Base-by-base conservation (phyloP, 2,888 invertebrate genomes). In the Drosophila histrio region DNA sequence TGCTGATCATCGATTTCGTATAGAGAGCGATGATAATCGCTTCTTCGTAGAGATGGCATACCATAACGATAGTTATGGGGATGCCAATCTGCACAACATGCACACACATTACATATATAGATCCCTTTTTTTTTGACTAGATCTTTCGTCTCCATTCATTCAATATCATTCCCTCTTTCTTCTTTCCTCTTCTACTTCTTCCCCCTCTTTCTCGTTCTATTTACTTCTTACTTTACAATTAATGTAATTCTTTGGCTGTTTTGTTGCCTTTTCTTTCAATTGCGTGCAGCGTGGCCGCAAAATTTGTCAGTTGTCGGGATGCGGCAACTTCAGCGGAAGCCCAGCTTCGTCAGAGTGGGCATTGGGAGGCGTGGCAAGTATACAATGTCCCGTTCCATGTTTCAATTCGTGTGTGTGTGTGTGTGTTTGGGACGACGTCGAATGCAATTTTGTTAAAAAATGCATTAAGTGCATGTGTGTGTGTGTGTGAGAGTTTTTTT, bases 401-500 rank as follows among this genome's bases (percentile, higher is more conserved):
- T 15, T 19, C 8, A 41, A 43, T 50, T 15, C 28, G 24, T 36
- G 38, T 13, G 49, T 39, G 44, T 56, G 47, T 58, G 46, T 58
- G 26, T 59, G 74, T 79, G 70, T 64, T 69, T 62, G 57, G 71
- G 77, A 72, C 79, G 77, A 77, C 79, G 82, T 66, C 79, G 87
- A 89, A 85, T 87, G 87, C 79, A 84, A 88, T 89, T 87, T 89
- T 85, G 84, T 84, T 82, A 87, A 89, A 50, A 88, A 88, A 81
- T 86, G 81, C 83, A 86, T 79, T 74, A 72, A 79, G 76, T 77
- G 73, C 70, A 87, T 75, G 68, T 75, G 58, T 54, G 43, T 41
- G 47, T 60, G 43, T 50, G 47, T 60, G 56, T 61, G 50, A 56
- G 54, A 64, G 56, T 61, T 57, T 30, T 49, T 57, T 72, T 74